Percentiles rank a stretch among this genome's conserved stretches.
phyloP scores from a whole-genome alignment of 2,797 vertebrate species.

The Spatula versicolor region DNA sequence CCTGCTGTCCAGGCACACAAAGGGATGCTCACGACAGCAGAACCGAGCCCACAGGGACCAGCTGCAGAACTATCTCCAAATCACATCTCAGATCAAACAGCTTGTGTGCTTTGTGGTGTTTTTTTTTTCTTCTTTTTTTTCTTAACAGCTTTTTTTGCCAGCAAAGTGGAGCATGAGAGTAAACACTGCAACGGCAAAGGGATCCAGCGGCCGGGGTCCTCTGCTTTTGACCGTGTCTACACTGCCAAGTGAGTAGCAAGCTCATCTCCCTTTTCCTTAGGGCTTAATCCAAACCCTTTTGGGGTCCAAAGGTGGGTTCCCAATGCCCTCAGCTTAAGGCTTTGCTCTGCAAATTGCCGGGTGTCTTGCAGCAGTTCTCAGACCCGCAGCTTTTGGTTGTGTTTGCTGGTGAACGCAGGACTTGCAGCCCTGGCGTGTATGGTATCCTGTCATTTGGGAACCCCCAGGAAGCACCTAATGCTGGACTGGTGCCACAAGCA shows the following conservation, averaged over 20 bases:
- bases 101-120: background rate
- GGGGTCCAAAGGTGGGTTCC: background rate
- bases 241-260: conserved; percentile 91
- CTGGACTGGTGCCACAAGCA: background rate
- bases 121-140: background rate
- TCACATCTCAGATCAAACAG: background rate
- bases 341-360: background rate
- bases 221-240: conserved; percentile 87
- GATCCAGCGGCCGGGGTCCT: conserved; percentile 71
- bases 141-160: conserved; percentile 88
- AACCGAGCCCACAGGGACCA: background rate
- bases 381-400: background rate
- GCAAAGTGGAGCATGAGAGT: conserved; percentile 91
- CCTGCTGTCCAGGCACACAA: background rate
- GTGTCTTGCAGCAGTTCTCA: background rate
- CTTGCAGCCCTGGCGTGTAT: background rate
- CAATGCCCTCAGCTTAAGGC: background rate
- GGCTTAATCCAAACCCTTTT: background rate
- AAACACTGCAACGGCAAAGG: conserved; percentile 72
- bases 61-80: background rate
- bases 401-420: background rate
- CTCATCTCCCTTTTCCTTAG: background rate
- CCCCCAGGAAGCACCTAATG: background rate
- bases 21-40: background rate
- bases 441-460: background rate